Evolutionary conservation across 2,888 invertebrate genomes (phyloP), one percentile per base, ranked within the genome.

Genomic region (Patella depressa): DNA sequence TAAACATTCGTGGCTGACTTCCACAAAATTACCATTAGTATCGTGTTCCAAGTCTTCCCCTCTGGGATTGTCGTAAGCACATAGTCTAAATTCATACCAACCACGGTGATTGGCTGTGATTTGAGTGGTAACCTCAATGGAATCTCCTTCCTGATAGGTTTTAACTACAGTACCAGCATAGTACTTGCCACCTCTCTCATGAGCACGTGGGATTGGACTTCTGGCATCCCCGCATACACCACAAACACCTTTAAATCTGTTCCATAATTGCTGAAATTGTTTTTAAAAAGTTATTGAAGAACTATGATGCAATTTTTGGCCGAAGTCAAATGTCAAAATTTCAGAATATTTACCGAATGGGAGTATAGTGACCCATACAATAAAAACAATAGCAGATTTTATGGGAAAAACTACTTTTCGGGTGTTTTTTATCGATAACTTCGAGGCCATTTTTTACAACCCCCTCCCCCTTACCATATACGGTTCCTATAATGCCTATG

Each of bases 201-300:
- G 85, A 3, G 81, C 79, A 45, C 85, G 81, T 9, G 85, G 85
- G 2, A 59, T 72, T 0, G 83, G 83, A 1, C 70, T 53, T 75
- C 78, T 82, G 14, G 83, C 79, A 75, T 85, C 85, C 0, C 85
- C 85, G 71, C 85, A 85, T 14, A 85, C 85, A 7, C 84, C 85
- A 75, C 85, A 85, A 24, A 71, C 69, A 12, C 85, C 85, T 2
- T 70, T 73, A 59, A 80, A 80, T 9, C 65, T 72, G 12, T 76
- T 71, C 78, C 79, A 79, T 11, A 78, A 75, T 71, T 71, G 76
- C 80, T 81, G 78, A 0, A 74, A 74, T 65, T 15, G 45, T 45
- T 45, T 45, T 45, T 2, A 45, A 34, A 45, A 45, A 45, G 9
- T 9, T 45, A 45, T 45, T 45, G 9, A 45, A 45, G 7, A 45